Evolutionary conservation across 2,888 invertebrate genomes (phyloP).

Genomic region (Melinaea menophilus): DNA sequence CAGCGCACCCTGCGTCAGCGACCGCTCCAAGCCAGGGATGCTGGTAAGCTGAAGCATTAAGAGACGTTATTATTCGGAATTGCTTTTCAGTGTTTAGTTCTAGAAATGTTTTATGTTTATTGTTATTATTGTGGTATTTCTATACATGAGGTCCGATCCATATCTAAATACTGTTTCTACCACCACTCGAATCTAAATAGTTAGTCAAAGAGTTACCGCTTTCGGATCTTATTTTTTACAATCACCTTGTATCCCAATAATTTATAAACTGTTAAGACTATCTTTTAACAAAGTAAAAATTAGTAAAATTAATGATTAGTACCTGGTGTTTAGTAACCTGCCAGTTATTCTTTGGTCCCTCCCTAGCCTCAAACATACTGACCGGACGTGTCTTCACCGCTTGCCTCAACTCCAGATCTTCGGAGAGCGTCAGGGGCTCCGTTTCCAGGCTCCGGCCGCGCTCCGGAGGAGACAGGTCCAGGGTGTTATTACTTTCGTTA

Average conservation of each 20-base stretch:
- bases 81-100: not conserved
- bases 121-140: not conserved
- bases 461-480: constrained; percentile 50
- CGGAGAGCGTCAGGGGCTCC: constrained; percentile 58
- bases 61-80: too few relatives aligned
- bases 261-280: not conserved
- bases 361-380: constrained; percentile 92
- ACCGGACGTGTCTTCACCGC: constrained; percentile 80
- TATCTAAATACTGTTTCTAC: constrained; percentile 11
- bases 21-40: constrained; percentile 66
- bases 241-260: not conserved
- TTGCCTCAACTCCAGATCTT: constrained; percentile 72
- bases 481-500: constrained; percentile 50
- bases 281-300: constrained; percentile 34
- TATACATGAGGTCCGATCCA: not conserved
- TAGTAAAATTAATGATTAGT: constrained; percentile 65
- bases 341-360: constrained; percentile 81
- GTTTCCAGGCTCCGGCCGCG: constrained; percentile 67
- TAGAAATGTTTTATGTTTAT: not conserved
- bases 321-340: constrained; percentile 79
- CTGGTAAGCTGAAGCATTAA: constrained; percentile 51
- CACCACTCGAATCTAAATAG: constrained; percentile 19
- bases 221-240: not conserved
- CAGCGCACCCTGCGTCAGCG: constrained; percentile 50
- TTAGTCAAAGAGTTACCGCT: constrained; percentile 16